Evolutionary conservation across 1,140 invertebrate species (phyloP), one percentile per base, ranked within the genome.

Genomic region (Teleopsis dalmanni): DNA sequence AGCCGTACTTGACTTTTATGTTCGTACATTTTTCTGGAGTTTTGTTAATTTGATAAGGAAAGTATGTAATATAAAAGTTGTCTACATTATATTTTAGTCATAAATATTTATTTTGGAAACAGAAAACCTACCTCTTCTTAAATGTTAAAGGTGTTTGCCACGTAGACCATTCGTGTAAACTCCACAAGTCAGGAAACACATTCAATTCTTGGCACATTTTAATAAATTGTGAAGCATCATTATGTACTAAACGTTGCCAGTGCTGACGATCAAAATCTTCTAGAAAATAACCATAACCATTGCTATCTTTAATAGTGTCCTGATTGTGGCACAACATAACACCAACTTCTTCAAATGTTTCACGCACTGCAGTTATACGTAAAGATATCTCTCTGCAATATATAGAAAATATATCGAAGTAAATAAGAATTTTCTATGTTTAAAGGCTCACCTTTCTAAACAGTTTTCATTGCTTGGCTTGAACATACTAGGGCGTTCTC

Each of bases 341-440:
- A 2, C 91, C 91, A 54, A 85, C 80, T 70, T 95, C 91, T 73
- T 95, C 91, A 76, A 95, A 95, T 21, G 88, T 90, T 74, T 95
- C 91, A 54, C 91, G 75, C 50, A 95, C 84, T 11, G 90, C 90
- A 51, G 84, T 81, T 49, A 95, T 85, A 52, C 91, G 75, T 44
- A 92, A 72, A 3, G 84, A 83, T 33, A 94, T 73, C 65, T 85
- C 85, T 72, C 77, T 75, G 13, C n/a, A n/a, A 23, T 25, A 19
- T 23, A 25, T 14, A 5, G 14, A 40, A 40, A 40, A 22, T 13
- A 22, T 6, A 25, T 37, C 11, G 22, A 37, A 11, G 11, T 4
- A 11, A 23, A 8, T 16, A 35, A 35, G 18, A 6, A 35, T 14
- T n/a, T 22, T 25, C 8, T 3, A n/a, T 11, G 26, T 10, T 6